Percentiles rank a stretch among this genome's conserved stretches.
phyloP scores from a whole-genome alignment of 2,888 invertebrate genomes.

The Dorcus hopei region DNA sequence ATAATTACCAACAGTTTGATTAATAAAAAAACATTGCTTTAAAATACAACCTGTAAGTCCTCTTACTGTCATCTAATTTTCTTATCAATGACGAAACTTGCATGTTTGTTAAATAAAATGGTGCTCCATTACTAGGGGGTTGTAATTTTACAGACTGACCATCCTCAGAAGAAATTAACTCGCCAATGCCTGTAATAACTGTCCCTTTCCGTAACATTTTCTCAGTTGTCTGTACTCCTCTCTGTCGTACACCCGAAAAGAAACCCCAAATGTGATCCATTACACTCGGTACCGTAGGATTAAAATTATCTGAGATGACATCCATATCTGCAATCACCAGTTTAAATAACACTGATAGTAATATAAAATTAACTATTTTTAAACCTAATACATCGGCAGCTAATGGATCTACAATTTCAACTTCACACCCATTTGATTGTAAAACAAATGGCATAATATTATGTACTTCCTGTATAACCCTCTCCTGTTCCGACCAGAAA shows the following conservation, averaged over 20 bases:
- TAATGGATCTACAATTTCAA: constrained; percentile 74
- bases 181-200: constrained; percentile 75
- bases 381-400: constrained; percentile 67
- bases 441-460: constrained; percentile 80
- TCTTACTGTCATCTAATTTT: constrained; percentile 68
- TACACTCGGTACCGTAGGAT: constrained; percentile 71
- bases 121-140: constrained; percentile 67
- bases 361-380: constrained; percentile 2
- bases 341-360: constrained; percentile 1
- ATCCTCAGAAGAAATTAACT: constrained; percentile 64
- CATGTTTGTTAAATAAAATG: constrained; percentile 76
- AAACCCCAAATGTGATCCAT: constrained; percentile 83
- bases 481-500: constrained; percentile 81
- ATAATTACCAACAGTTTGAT: too few relatives aligned
- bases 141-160: constrained; percentile 64
- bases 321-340: constrained; percentile 62
- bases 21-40: too few relatives aligned
- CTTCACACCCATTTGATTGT: constrained; percentile 57
- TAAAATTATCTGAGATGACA: constrained; percentile 78
- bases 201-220: constrained; percentile 81
- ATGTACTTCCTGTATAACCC: constrained; percentile 73
- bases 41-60: constrained; percentile 60
- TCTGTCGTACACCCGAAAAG: constrained; percentile 77
- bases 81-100: constrained; percentile 72
- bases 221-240: constrained; percentile 84